These are phyloP conservation scores for Stenichneumon culpator DNA, from an alignment of 2,888 invertebrate species.

Conservation along the genomic window DNA sequence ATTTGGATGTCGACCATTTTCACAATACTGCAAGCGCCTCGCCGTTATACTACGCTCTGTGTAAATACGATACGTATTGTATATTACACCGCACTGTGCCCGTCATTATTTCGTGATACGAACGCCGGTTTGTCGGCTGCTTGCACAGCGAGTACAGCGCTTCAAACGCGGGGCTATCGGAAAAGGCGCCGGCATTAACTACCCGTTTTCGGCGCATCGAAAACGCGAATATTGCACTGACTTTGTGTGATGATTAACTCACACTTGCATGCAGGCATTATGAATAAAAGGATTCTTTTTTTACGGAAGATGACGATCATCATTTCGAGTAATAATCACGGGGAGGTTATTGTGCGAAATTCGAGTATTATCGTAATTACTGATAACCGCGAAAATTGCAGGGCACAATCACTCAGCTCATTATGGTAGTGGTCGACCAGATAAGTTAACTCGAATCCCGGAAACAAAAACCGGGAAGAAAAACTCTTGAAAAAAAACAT, in stretches of 20 bases:
- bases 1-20: conserved; percentile 66
- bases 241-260: neutral
- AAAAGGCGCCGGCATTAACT: conserved; percentile 40
- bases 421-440: too few relatives aligned
- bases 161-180: conserved; percentile 50
- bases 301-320: neutral
- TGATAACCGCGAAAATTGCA: neutral
- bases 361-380: neutral
- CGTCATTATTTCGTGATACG: conserved; percentile 29
- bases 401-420: neutral
- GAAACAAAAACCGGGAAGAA: too few relatives aligned
- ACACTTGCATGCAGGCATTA: neutral
- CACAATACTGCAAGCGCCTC: conserved; percentile 54
- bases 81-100: neutral
- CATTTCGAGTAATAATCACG: neutral
- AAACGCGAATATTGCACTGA: conserved; percentile 2
- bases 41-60: conserved; percentile 14
- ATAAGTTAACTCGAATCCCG: too few relatives aligned
- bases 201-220: conserved; percentile 1
- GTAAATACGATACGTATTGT: neutral
- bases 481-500: too few relatives aligned
- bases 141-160: conserved; percentile 38
- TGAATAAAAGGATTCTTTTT: neutral
- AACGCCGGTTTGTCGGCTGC: conserved; percentile 49
- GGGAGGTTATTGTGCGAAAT: neutral